phyloP scores from a whole-genome alignment of 2,797 vertebrate genomes.

The Rhadinocentrus ornatus region DNA sequence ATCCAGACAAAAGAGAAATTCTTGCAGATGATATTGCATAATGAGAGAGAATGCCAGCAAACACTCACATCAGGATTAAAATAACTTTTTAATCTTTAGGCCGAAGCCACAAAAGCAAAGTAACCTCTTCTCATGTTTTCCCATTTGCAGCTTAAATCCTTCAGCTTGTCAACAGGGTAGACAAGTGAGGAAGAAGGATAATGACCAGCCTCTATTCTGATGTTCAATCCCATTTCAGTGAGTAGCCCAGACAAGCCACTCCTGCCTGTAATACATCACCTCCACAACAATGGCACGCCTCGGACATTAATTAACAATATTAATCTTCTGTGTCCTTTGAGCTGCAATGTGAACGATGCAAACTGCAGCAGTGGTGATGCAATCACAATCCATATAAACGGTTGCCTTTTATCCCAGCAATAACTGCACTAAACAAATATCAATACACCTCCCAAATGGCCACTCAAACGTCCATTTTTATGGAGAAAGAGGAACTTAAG shows the following conservation, averaged over 20 bases:
- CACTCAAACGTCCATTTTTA: slow-evolving; percentile 84
- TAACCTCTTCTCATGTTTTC: slow-evolving; percentile 63
- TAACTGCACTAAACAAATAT: slow-evolving; percentile 88
- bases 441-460: slow-evolving; percentile 82
- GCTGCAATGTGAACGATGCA: slow-evolving; percentile 62
- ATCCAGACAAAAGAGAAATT: slow-evolving; percentile 47
- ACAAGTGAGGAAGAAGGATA: slow-evolving; percentile 81
- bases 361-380: slow-evolving; percentile 76
- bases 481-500: slow-evolving; percentile 81
- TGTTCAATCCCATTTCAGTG: slow-evolving; percentile 83
- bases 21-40: slow-evolving; percentile 10
- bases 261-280: slow-evolving; percentile 83
- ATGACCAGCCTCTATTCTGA: slow-evolving; percentile 75
- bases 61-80: slow-evolving; percentile 42
- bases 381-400: slow-evolving; percentile 84
- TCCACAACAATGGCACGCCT: slow-evolving; percentile 81
- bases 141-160: slow-evolving; percentile 76
- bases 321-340: slow-evolving; percentile 82
- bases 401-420: slow-evolving; percentile 78
- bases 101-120: slow-evolving; percentile 43
- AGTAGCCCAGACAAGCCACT: slow-evolving; percentile 81
- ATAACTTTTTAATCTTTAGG: slow-evolving; percentile 35
- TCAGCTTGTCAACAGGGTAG: slow-evolving; percentile 72
- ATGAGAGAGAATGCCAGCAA: slow-evolving; percentile 28
- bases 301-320: slow-evolving; percentile 84